Base-by-base conservation (phyloP, 2,797 vertebrate genomes). In the Chlorospingus semifuscus region DNA sequence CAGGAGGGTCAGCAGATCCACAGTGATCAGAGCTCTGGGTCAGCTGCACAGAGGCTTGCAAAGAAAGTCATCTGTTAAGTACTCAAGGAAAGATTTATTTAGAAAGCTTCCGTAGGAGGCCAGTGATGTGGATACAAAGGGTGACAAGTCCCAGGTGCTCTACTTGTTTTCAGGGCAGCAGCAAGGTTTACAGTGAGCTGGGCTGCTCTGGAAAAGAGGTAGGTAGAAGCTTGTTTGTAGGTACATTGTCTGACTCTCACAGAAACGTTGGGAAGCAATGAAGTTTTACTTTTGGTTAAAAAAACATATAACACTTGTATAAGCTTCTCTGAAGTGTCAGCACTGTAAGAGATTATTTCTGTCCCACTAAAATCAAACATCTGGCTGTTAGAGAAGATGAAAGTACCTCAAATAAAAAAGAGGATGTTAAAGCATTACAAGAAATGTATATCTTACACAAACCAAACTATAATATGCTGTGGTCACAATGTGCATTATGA, bases 61-160 rank as follows among this genome's bases (percentile, higher is more conserved):
- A 71, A 92, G 56, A 89, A 92, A 95, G 55, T 88, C 22, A 57
- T 65, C 84, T 57, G 72, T 47, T 81, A 87, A 76, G 79, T 72
- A 92, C 74, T 93, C 74, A 74, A 70, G 89, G 9, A 22, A 95
- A 91, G 87, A 83, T 90, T 89, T 94, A 94, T 91, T 95, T 95
- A 86, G 83, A 95, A 90, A 91, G 80, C 64, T 91, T 88, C 76
- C 1, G 49, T 39, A 69, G 90, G 59, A 86, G 84, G 93, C 82
- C 87, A 86, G 69, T 29, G 87, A 94, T 82, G 81, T 87, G 69
- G 79, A 86, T 32, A 72, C 65, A 91, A 95, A 95, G 63, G 69
- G 82, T 64, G 94, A 90, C 86, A 95, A 56, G 79, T 93, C 90
- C 66, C 93, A 95, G 74, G 80, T 87, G 91, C 68, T 87, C 63